Evolutionary conservation across 2,888 invertebrate genomes (phyloP), one percentile per base, ranked within the genome.

Genomic region (Caenorhabditis afra): DNA sequence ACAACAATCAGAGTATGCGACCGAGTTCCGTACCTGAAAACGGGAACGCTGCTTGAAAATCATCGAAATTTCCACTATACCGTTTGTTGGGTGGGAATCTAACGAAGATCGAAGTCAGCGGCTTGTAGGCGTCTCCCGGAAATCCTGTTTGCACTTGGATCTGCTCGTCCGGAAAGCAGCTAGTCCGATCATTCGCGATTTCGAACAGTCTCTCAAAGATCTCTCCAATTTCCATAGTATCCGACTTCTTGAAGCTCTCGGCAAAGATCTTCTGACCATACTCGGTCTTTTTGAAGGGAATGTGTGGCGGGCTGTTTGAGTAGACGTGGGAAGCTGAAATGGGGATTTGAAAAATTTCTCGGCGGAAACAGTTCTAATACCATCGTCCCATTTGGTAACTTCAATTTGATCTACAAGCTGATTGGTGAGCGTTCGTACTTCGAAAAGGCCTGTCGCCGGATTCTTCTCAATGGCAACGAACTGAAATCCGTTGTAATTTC

Each of bases 401-500:
- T 62, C 67, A 20, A 79, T 64, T 14, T 68, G 22, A 12, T 73
- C 53, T 3, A 85, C 84, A 16, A 81, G 67, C n/a, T 77, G 65
- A 64, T 87, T 86, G 8, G 85, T 84, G 3, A 87, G 23, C 0
- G 82, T 78, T 44, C 61, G n/a, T n/a, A 86, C 37, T 22, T 81
- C 65, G 55, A 73, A 84, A 10, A 49, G 58, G 1, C 70, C 81
- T 1, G 68, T 47, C 8, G 20, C 8, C 3, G 70, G 0, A 20
- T 78, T 78, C 59, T 64, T 79, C 45, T 87, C 84, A n/a, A 87
- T 55, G 22, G 75, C 84, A 8, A 87, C 52, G 68, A 87, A 85
- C 52, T 87, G 87, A 65, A 87, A 87, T 12, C 87, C 87, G 57
- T 87, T 87, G 62, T 67, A 87, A 8, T 79, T 58, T 7, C 58